A percentile compares a stretch with the other conserved stretches of the same genome.
Evolutionary conservation across 1,140 invertebrate genomes (phyloP).

Genomic region (Sarcophaga peregrina): DNA sequence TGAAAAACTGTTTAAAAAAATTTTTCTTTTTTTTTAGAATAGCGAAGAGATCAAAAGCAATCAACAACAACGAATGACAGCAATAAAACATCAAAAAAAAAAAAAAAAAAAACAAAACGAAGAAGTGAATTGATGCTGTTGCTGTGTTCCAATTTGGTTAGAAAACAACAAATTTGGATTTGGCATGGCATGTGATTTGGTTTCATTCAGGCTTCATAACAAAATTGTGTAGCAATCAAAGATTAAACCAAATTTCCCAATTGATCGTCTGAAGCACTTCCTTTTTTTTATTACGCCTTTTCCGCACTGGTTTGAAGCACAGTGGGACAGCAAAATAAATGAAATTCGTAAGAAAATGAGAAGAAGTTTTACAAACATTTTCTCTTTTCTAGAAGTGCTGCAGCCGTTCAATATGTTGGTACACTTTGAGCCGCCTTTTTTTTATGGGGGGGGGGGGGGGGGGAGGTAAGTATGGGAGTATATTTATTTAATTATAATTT

Average conservation of each 20-base stretch:
- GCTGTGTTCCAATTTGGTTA: no score
- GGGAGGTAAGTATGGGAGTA: no score
- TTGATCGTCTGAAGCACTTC: constrained; percentile 35
- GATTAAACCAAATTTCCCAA: constrained; percentile 40
- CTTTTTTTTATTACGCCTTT: background rate
- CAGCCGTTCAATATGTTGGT: constrained; percentile 38
- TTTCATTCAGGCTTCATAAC: constrained; percentile 39
- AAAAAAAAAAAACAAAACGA: no score
- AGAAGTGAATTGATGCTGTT: no score
- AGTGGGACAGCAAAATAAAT: background rate
- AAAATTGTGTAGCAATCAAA: constrained; percentile 32
- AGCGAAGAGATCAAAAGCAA: constrained; percentile 66
- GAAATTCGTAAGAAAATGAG: background rate
- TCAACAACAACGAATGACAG: constrained; percentile 66
- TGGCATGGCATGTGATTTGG: constrained; percentile 45
- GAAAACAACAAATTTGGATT: constrained; percentile 38
- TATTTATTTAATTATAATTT: no score
- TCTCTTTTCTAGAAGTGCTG: background rate
- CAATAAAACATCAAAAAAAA: no score
- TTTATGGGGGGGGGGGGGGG: background rate
- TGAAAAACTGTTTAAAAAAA: background rate
- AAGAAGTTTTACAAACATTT: background rate
- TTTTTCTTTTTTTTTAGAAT: constrained; percentile 3
- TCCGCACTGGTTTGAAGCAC: no score
- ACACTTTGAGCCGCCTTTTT: constrained; percentile 36